Evolutionary conservation across 37 sponge, comb jelly and placozoan species (phyloP).

Genomic region (Geodia barretti): DNA sequence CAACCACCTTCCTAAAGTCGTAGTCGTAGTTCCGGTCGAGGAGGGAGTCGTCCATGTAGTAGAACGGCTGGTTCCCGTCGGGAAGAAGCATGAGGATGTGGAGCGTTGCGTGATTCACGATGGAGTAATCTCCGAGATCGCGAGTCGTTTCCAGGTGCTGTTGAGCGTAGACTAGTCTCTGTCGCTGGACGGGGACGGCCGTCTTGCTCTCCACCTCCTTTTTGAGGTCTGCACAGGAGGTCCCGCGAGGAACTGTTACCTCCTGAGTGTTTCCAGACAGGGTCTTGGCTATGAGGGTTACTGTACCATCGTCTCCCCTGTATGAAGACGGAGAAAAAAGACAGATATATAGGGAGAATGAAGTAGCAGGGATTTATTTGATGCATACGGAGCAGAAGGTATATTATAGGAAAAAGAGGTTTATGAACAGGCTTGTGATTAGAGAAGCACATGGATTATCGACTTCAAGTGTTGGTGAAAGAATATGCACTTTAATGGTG

Average conservation of each 20-base stretch:
- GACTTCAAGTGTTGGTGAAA: too few relatives aligned
- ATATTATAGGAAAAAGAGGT: too few relatives aligned
- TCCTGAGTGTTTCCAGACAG: not conserved
- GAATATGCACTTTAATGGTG: too few relatives aligned
- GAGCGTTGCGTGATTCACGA: slow-evolving; percentile 5
- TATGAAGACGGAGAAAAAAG: too few relatives aligned
- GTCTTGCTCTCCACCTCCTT: slow-evolving; percentile 10
- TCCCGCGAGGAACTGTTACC: not conserved
- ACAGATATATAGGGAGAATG: too few relatives aligned
- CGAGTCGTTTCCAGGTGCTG: slow-evolving; percentile 16
- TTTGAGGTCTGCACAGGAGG: slow-evolving; percentile 24
- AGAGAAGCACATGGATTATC: too few relatives aligned
- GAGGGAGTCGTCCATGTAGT: slow-evolving; percentile 2
- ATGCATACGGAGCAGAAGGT: too few relatives aligned
- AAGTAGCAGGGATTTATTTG: too few relatives aligned
- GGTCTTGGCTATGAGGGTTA: not conserved
- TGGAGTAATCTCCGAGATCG: not conserved
- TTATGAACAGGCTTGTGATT: too few relatives aligned
- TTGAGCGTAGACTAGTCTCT: slow-evolving; percentile 19
- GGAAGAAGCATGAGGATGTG: slow-evolving; percentile 19
- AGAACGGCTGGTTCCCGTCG: slow-evolving; percentile 24
- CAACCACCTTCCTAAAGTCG: slow-evolving; percentile 22
- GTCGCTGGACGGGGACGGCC: slow-evolving; percentile 2
- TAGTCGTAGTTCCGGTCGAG: slow-evolving; percentile 43
- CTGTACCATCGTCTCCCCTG: not conserved